Base-by-base conservation (phyloP, 2,888 invertebrate genomes). In the Hypomecis atomaria region DNA sequence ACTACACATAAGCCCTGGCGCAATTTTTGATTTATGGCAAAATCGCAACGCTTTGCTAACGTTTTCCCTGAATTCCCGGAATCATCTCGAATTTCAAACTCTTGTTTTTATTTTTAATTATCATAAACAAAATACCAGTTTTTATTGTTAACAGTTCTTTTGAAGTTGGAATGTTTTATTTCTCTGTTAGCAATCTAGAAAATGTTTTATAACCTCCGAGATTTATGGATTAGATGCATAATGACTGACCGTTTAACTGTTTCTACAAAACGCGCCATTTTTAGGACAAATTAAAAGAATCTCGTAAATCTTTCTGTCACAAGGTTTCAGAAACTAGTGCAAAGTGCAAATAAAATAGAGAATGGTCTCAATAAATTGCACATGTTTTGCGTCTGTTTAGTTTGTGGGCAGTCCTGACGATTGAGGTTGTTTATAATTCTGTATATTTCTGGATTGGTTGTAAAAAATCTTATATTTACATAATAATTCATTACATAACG, bases 161-260 rank as follows among this genome's bases (percentile, higher is more conserved):
- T 72, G 71, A 72, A 67, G 69, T 69, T 53, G 49, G 62, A 62
- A 68, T 68, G 68, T 70, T 71, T 69, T 63, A 67, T 71, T 69
- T 68, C 52, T 61, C 65, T 62, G 66, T 67, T 67, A 58, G 61
- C 52, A 47, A 64, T 64, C 66, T 62, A 65, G 65, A 60, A 55
- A 56, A 62, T 64, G 50, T 68, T 72, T 70, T 71, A 70, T 69
- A 65, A 63, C 66, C 40, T 34, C 40, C 23, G 13, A 69, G 70
- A 74, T 74, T 74, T 74, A 74, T 71, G 66, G 59, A 66, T 71
- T 59, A 59, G 59, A 67, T 68, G 63, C 45, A 53, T 55, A 65
- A 65, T 70, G 59, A 53, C 61, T 42, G 59, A 37, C 59, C 59
- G 54, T 67, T 67, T 63, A 58, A 67, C 59, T 42, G 56, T 67